Percentiles rank a stretch among this genome's conserved stretches.
Evolutionary conservation across 2,113 vertebrate genomes (phyloP).

Genomic region (Sander lucioperca): DNA sequence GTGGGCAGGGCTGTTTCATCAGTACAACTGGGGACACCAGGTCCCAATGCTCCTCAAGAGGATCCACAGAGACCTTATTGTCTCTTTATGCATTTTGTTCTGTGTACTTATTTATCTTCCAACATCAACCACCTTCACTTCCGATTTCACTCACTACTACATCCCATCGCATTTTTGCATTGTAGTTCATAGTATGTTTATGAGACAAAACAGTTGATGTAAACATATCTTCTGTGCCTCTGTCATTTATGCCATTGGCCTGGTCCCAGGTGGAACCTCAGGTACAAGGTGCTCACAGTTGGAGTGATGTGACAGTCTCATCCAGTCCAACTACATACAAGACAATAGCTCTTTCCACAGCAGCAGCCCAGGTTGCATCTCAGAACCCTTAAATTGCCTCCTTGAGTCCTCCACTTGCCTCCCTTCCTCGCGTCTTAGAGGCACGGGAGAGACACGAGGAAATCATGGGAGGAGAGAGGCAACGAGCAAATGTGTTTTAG

Average conservation of each 20-base stretch:
- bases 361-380: neutral
- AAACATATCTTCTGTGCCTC: neutral
- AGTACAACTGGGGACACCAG: neutral
- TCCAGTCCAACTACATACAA: neutral
- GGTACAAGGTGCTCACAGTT: neutral
- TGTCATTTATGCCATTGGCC: neutral
- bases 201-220: neutral
- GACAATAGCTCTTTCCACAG: neutral
- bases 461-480: no score
- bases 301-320: neutral
- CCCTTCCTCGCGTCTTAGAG: no score
- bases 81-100: neutral
- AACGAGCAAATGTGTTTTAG: no score
- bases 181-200: neutral
- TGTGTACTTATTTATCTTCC: neutral
- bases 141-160: neutral
- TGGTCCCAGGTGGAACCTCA: neutral
- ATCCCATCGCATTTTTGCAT: neutral
- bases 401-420: no score
- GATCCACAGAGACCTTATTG: neutral
- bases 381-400: no score
- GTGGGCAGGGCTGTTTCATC: neutral
- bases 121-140: neutral
- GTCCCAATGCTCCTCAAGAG: neutral
- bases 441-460: no score